Evolutionary conservation across 2,113 vertebrate genomes (phyloP).

Genomic region (Channa maculata): DNA sequence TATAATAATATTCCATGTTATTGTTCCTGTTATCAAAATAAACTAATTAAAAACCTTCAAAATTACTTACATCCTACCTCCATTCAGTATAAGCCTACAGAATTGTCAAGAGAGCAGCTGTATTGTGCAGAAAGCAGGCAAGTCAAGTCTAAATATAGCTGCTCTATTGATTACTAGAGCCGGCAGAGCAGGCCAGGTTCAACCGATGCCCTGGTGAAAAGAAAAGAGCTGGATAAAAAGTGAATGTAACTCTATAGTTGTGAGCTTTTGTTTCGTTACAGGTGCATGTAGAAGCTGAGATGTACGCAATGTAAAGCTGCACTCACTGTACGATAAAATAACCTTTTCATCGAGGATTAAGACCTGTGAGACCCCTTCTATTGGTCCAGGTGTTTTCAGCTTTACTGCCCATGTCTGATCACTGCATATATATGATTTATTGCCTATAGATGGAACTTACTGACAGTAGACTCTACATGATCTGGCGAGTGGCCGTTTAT

Average conservation of each 20-base stretch:
- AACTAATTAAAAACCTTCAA: too few relatives aligned
- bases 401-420: conserved; percentile 30
- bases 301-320: conserved; percentile 5
- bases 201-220: conserved; percentile 48
- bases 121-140: conserved; percentile 32
- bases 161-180: conserved; percentile 69
- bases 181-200: conserved; percentile 20
- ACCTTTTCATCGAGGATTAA: neutral
- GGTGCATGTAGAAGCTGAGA: conserved; percentile 33
- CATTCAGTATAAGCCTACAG: neutral
- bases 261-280: conserved; percentile 26
- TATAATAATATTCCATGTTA: too few relatives aligned
- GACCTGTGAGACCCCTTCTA: neutral
- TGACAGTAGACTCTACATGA: conserved; percentile 3
- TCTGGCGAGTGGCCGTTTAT: conserved; percentile 47
- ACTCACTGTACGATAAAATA: conserved; percentile 13
- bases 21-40: too few relatives aligned
- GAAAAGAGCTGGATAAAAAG: conserved; percentile 25
- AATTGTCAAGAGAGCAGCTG: conserved; percentile 32
- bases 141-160: conserved; percentile 72
- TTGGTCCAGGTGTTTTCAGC: conserved; percentile 13
- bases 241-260: conserved; percentile 23
- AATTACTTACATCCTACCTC: neutral
- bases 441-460: conserved; percentile 30
- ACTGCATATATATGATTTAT: conserved; percentile 24